phyloP scores from a whole-genome alignment of 2,797 vertebrate species.

The Hapalemur alaotrensis region DNA sequence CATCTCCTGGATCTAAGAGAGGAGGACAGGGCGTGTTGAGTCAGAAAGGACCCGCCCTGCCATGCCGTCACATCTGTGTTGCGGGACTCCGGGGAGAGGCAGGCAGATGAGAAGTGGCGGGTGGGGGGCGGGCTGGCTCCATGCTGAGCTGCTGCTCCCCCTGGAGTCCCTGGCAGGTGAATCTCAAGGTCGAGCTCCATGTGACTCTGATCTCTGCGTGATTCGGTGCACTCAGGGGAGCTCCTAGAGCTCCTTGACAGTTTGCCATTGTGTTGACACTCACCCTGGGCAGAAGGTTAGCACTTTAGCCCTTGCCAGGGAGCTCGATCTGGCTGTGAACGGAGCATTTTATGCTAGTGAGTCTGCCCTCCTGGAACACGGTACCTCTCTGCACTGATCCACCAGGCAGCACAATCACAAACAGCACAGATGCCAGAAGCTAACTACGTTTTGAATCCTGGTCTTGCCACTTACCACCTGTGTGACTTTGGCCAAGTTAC shows the following conservation, averaged over 20 bases:
- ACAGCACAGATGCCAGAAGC: fast-evolving
- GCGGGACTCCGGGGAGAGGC: fast-evolving
- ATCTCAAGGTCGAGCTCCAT: not conserved
- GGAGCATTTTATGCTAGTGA: not conserved
- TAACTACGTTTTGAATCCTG: not conserved
- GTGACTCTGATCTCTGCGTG: not conserved
- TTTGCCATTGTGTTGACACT: not conserved
- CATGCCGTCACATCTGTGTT: not conserved
- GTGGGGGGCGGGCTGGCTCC: not conserved
- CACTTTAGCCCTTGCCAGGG: not conserved
- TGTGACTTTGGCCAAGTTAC: not conserved
- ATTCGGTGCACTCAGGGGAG: fast-evolving
- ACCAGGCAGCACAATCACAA: fast-evolving
- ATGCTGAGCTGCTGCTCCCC: not conserved
- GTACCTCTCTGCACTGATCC: not conserved
- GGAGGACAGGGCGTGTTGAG: constrained; percentile 53
- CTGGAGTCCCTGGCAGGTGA: not conserved
- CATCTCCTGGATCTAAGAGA: constrained; percentile 96
- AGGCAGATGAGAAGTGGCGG: not conserved
- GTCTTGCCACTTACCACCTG: not conserved
- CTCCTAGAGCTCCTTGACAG: not conserved
- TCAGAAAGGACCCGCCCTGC: not conserved
- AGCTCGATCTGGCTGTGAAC: not conserved
- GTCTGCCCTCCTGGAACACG: not conserved
- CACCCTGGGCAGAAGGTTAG: not conserved